Conservation (phyloP, 1,140 invertebrate species). For the Pogonognathellus flavescens region DNA sequence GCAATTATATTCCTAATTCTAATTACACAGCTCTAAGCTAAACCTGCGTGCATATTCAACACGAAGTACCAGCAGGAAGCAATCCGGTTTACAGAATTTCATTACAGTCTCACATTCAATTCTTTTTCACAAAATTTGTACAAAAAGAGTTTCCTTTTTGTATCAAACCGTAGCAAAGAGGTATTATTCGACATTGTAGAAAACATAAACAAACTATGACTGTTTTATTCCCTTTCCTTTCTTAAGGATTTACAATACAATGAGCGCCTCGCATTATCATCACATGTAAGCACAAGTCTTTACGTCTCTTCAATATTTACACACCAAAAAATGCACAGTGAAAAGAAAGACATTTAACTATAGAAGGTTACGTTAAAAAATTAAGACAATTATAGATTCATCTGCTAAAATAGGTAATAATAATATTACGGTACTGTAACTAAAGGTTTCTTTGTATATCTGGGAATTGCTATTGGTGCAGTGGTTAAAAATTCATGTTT, state of each 20-base stretch:
- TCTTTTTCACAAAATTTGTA: too few relatives aligned
- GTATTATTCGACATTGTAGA: not conserved
- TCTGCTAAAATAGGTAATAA: not conserved
- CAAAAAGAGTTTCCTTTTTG: not conserved
- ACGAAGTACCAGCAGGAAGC: not conserved
- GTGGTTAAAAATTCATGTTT: constrained; percentile 42
- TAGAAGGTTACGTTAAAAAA: constrained; percentile 2
- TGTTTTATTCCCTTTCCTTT: constrained; percentile 7
- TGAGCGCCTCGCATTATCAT: constrained; percentile 11
- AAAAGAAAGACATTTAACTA: not conserved
- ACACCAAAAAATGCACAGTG: not conserved
- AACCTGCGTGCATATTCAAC: not conserved
- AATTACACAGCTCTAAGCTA: not conserved
- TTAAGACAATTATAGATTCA: not conserved
- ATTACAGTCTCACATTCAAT: not conserved
- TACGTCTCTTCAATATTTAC: constrained; percentile 36
- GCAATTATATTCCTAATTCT: not conserved
- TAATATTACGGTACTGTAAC: not conserved
- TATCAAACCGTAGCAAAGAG: constrained; percentile 29
- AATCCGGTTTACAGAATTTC: not conserved
- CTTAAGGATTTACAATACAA: not conserved
- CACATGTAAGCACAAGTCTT: constrained; percentile 36
- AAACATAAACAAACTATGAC: constrained; percentile 34
- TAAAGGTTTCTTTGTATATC: not conserved
- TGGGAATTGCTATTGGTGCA: not conserved